phyloP scores from a whole-genome alignment of 2,113 vertebrate genomes.

The Oryzias celebensis region DNA sequence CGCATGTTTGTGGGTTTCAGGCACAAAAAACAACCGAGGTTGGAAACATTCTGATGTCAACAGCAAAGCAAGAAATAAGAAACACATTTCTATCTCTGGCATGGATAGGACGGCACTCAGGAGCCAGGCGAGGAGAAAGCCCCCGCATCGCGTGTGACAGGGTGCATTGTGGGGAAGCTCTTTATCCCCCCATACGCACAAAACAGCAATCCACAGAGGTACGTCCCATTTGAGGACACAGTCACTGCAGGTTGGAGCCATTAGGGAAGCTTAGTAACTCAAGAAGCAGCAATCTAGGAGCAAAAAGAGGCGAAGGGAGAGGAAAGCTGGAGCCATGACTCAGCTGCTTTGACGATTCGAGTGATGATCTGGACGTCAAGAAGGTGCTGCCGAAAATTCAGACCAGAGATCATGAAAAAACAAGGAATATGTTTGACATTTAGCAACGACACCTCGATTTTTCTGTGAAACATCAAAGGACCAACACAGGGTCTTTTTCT shows the following conservation, averaged over 20 bases:
- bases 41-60: conserved; percentile 87
- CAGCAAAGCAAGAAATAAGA: conserved; percentile 80
- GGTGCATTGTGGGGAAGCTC: conserved; percentile 71
- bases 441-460: too few relatives aligned
- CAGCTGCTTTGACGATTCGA: conserved; percentile 68
- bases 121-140: conserved; percentile 73
- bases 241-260: conserved; percentile 80
- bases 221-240: conserved; percentile 61
- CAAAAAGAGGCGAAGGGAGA: conserved; percentile 30
- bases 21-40: conserved; percentile 64
- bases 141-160: conserved; percentile 72
- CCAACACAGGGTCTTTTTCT: too few relatives aligned
- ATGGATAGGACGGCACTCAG: conserved; percentile 70
- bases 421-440: too few relatives aligned
- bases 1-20: neutral
- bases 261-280: conserved; percentile 82
- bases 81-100: conserved; percentile 81
- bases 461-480: too few relatives aligned
- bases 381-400: conserved; percentile 39
- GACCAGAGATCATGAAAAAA: too few relatives aligned
- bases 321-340: conserved; percentile 65
- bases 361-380: conserved; percentile 55
- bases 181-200: conserved; percentile 54
- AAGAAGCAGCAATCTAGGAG: conserved; percentile 78
- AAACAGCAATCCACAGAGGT: conserved; percentile 60